These are phyloP conservation scores for Steromphala cineraria DNA, from an alignment of 2,888 invertebrate genomes.

Conservation along the genomic window DNA sequence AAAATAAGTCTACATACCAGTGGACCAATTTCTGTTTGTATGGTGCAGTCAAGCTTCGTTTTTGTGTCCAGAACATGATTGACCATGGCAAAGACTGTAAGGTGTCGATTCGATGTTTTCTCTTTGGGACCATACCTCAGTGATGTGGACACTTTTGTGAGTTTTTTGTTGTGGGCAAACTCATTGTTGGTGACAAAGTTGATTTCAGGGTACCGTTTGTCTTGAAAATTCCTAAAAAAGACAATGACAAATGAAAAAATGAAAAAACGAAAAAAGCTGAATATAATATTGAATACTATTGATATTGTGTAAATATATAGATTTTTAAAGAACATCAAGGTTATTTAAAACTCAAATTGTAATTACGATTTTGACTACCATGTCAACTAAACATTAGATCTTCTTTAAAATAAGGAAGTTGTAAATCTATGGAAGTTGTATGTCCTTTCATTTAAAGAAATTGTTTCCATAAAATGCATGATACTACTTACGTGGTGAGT, in stretches of 20 bases:
- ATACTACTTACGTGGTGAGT: not conserved
- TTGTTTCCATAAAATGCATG: not conserved
- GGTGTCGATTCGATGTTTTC: not conserved
- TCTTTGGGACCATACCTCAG: not conserved
- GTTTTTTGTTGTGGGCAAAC: not conserved
- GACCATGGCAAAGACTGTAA: not conserved
- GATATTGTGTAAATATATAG: no score
- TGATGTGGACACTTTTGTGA: not conserved
- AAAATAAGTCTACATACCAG: not conserved
- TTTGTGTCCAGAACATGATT: not conserved
- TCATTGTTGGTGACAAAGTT: not conserved
- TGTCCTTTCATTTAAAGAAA: no score
- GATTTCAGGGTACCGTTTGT: not conserved
- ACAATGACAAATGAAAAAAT: no score
- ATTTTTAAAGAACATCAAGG: no score
- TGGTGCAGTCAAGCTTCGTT: slow-evolving; percentile 16
- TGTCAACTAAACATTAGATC: no score
- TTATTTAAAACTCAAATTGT: no score
- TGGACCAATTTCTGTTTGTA: slow-evolving; percentile 22
- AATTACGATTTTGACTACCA: no score
- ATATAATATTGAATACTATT: no score
- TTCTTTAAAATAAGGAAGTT: no score
- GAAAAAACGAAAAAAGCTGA: no score
- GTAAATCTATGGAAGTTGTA: no score
- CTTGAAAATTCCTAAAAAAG: not conserved